These are phyloP conservation scores for Branchipolynoe longqiensis DNA, from an alignment of 2,888 invertebrate species.

Conservation along the genomic window DNA sequence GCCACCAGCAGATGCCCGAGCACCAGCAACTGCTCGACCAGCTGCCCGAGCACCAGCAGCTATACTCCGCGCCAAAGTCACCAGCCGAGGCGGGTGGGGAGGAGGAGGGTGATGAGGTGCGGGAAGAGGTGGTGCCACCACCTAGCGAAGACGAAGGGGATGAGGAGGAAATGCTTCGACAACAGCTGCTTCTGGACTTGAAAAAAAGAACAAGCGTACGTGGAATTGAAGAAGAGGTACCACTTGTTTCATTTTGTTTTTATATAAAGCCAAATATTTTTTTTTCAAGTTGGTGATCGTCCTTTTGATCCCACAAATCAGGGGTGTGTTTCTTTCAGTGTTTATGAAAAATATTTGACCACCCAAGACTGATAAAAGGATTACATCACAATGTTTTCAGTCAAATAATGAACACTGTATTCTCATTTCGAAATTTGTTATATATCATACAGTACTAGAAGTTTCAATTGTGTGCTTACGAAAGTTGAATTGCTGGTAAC, in stretches of 20 bases:
- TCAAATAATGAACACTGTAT: too few species aligned
- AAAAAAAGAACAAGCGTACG: neutral
- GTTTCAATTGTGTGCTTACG: too few species aligned
- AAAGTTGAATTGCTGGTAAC: too few species aligned
- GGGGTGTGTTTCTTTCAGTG: too few species aligned
- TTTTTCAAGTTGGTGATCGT: too few species aligned
- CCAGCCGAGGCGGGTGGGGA: neutral
- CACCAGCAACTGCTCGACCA: too few species aligned
- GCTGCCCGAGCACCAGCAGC: neutral
- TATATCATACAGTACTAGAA: too few species aligned
- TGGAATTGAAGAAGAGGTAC: slow-evolving; percentile 27
- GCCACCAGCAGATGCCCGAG: neutral
- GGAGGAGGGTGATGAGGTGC: slow-evolving; percentile 1
- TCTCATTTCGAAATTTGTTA: too few species aligned
- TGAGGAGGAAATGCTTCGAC: slow-evolving; percentile 18
- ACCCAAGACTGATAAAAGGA: too few species aligned
- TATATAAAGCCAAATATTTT: slow-evolving; percentile 3
- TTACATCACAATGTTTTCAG: too few species aligned
- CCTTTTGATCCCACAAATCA: too few species aligned
- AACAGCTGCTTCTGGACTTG: slow-evolving; percentile 26
- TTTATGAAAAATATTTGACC: too few species aligned
- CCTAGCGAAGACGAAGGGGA: slow-evolving; percentile 25
- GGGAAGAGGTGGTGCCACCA: neutral
- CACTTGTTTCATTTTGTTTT: neutral
- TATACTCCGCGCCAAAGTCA: neutral